Base-by-base conservation (phyloP, 2,888 invertebrate genomes). In the Galerucella nymphaeae region DNA sequence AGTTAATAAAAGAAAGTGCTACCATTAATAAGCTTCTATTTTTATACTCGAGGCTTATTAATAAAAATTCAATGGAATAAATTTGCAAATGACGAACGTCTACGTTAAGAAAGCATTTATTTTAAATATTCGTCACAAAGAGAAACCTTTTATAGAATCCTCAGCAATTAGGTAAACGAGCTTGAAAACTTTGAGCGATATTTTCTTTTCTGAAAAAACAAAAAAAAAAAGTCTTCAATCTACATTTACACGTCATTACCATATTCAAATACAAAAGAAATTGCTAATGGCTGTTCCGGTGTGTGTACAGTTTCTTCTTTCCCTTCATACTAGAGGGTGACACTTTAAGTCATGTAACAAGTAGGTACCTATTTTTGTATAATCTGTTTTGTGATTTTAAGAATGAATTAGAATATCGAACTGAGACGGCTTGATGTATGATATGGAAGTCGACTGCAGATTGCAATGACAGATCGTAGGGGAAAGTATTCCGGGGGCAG, bases 181-280 rank as follows among this genome's bases (percentile, higher is more conserved):
- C 63, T 70, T 55, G 41, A 62, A 64, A 57, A 62, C 41, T 42
- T 30, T 57, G 30, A 64, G 30, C 55, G 70, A 70, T 70, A 70
- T 70, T 70, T 70, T 63, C 57, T 62, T 62, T 42, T 18, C 30
- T 58, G 61, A 53, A 48, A 30, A 16, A 65, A 20, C n/a, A n/a
- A n/a, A 62, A 63, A 38, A 55, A 63, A 63, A 41, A 69, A 30
- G 20, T 42, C 41, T 20, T 55, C 45, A 57, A 70, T 70, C 57
- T 77, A 73, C 71, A 78, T 78, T 78, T 78, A 76, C 76, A 76
- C 76, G 74, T 77, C 78, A 77, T 78, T 78, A 77, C 75, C 77
- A 76, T 77, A 77, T 71, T 69, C 62, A 74, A 71, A 69, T 76
- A 74, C 71, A 73, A 74, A 75, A 76, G 70, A 72, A 66, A 67